phyloP scores from a whole-genome alignment of 2,888 invertebrate genomes.

The Drosophila merina region DNA sequence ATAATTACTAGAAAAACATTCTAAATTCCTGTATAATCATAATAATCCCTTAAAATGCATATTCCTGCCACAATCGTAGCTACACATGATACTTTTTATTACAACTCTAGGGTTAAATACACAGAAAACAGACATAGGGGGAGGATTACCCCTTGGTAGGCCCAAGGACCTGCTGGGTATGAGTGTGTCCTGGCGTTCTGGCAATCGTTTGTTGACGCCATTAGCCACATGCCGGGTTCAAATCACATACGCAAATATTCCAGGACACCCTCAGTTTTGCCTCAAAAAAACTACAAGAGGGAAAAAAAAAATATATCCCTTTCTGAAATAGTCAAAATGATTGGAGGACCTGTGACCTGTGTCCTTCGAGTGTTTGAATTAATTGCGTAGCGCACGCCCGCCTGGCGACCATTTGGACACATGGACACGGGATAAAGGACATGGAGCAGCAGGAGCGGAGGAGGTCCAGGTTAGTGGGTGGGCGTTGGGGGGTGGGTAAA shows the following conservation, averaged over 20 bases:
- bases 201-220: constrained; percentile 70
- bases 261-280: constrained; percentile 1
- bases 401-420: constrained; percentile 59
- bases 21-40: constrained; percentile 1
- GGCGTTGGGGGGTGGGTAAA: background rate
- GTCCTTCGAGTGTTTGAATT: constrained; percentile 77
- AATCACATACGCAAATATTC: constrained; percentile 72
- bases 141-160: background rate
- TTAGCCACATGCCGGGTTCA: constrained; percentile 65
- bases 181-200: constrained; percentile 25
- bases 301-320: background rate
- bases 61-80: constrained; percentile 1
- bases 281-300: constrained; percentile 11
- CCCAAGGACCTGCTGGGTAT: background rate
- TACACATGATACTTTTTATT: constrained; percentile 10
- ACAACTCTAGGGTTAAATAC: background rate
- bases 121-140: background rate
- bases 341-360: constrained; percentile 55
- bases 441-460: background rate
- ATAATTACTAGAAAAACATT: background rate
- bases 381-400: constrained; percentile 75
- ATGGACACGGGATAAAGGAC: background rate
- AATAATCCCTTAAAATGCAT: constrained; percentile 3
- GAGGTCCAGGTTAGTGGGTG: background rate
- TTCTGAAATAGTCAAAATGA: constrained; percentile 21